Percentiles rank a stretch among this genome's conserved stretches.
phyloP scores from a whole-genome alignment of 2,113 vertebrate genomes.

The Phaethornis superciliosus region DNA sequence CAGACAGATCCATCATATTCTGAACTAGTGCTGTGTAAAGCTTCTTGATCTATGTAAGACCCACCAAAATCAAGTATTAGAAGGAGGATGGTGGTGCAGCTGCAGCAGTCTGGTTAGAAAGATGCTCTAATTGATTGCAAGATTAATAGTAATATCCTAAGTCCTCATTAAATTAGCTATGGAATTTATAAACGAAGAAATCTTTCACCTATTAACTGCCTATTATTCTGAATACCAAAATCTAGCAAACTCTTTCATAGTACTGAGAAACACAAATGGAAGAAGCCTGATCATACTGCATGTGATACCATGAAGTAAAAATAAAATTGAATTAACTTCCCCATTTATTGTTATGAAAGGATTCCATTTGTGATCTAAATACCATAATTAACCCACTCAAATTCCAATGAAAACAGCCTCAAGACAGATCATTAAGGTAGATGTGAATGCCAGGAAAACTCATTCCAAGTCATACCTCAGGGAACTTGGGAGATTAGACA shows the following conservation, averaged over 20 bases:
- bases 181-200: constrained; percentile 23
- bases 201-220: not conserved
- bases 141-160: not conserved
- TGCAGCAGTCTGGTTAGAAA: not conserved
- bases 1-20: not conserved
- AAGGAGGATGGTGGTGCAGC: not conserved
- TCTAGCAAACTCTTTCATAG: not conserved
- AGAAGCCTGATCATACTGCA: not conserved
- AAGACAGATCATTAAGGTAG: constrained; percentile 40
- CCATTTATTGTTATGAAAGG: not conserved
- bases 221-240: constrained; percentile 8
- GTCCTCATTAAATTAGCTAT: not conserved
- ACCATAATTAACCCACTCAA: constrained; percentile 22
- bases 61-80: not conserved
- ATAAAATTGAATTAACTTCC: constrained; percentile 56
- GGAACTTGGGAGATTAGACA: not conserved
- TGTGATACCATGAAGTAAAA: not conserved
- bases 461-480: not conserved
- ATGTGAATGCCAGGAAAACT: constrained; percentile 26
- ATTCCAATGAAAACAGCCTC: constrained; percentile 35
- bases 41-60: not conserved
- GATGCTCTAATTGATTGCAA: not conserved
- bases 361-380: constrained; percentile 30
- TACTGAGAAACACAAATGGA: not conserved
- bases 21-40: not conserved